Evolutionary conservation across 2,797 vertebrate species (phyloP).

Genomic region (Phataginus tetradactyla): DNA sequence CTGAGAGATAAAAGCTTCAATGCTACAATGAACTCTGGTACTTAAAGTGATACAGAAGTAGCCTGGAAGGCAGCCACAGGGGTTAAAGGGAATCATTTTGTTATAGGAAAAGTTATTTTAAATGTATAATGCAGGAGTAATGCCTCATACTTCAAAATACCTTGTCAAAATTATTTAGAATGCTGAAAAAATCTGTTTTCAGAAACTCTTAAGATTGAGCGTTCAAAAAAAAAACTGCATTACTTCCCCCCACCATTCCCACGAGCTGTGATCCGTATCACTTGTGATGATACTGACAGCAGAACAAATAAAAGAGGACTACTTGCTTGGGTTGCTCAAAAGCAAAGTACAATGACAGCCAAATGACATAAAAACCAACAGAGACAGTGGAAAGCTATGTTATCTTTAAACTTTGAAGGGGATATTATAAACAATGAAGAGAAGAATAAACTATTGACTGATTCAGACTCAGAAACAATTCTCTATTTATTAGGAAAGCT

Average conservation of each 20-base stretch:
- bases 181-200: slow-evolving; percentile 45
- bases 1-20: neutral
- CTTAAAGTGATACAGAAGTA: neutral
- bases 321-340: slow-evolving; percentile 26
- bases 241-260: neutral
- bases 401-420: neutral
- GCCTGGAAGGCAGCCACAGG: neutral
- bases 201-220: slow-evolving; percentile 39
- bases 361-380: neutral
- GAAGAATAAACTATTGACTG: slow-evolving; percentile 1
- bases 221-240: slow-evolving; percentile 1
- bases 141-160: slow-evolving; percentile 47
- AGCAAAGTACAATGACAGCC: neutral
- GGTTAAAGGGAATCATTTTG: slow-evolving; percentile 32
- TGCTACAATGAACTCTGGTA: slow-evolving; percentile 37
- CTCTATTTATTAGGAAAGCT: neutral
- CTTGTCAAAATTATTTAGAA: slow-evolving; percentile 38
- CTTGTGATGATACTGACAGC: neutral
- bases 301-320: neutral
- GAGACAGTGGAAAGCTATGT: neutral
- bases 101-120: slow-evolving; percentile 36
- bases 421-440: neutral
- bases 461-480: slow-evolving; percentile 61
- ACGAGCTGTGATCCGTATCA: neutral
- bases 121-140: slow-evolving; percentile 24